Conservation (phyloP, 2,113 vertebrate genomes). For the Campylomormyrus tamandua region DNA sequence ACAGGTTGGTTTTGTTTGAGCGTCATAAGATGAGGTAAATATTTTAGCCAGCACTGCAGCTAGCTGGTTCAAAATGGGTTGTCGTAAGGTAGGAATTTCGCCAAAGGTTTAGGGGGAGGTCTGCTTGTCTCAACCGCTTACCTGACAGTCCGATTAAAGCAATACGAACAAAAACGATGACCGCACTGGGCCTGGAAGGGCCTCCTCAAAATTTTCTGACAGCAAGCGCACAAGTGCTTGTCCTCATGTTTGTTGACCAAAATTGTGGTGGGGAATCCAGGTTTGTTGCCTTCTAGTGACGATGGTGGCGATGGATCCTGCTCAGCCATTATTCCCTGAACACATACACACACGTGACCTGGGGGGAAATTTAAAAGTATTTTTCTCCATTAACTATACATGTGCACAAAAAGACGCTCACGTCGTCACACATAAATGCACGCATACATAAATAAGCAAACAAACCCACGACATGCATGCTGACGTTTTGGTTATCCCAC, state of each 20-base stretch:
- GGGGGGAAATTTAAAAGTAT: slow-evolving; percentile 18
- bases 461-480: background rate
- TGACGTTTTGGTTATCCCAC: background rate
- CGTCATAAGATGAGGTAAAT: background rate
- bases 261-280: slow-evolving; percentile 84
- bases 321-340: slow-evolving; percentile 53
- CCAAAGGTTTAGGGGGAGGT: background rate
- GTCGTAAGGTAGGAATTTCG: background rate
- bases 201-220: slow-evolving; percentile 77
- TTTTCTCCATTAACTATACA: background rate
- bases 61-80: background rate
- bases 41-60: background rate
- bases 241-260: slow-evolving; percentile 79
- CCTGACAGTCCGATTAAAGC: slow-evolving; percentile 83
- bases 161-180: slow-evolving; percentile 88
- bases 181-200: slow-evolving; percentile 90
- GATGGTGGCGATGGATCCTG: slow-evolving; percentile 77
- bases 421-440: background rate
- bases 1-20: background rate
- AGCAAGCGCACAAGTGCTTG: slow-evolving; percentile 89
- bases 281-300: slow-evolving; percentile 81
- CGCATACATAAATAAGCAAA: background rate
- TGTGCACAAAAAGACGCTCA: background rate
- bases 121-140: slow-evolving; percentile 43
- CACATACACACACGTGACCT: slow-evolving; percentile 37